These are phyloP conservation scores for Dryas iulia DNA, from an alignment of 1,140 invertebrate species.

Conservation along the genomic window DNA sequence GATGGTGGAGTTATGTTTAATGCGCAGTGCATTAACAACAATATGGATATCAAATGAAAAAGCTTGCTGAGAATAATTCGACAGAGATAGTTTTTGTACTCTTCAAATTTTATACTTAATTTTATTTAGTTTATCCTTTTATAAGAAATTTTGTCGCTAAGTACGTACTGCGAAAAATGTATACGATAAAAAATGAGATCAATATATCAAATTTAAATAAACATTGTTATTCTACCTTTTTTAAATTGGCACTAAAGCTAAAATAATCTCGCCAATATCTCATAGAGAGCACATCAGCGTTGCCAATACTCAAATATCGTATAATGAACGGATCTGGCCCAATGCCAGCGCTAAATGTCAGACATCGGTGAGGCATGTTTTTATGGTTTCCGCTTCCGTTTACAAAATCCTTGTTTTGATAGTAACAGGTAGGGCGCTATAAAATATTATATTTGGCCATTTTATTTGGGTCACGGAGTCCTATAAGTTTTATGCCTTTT, in stretches of 20 bases:
- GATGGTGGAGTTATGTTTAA: too few relatives aligned
- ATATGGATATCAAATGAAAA: too few relatives aligned
- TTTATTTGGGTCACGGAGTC: slow-evolving; percentile 26
- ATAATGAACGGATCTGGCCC: slow-evolving; percentile 36
- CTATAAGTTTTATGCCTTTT: slow-evolving; percentile 30
- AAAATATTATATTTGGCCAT: slow-evolving; percentile 39
- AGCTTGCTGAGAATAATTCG: too few relatives aligned
- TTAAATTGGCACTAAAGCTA: background rate
- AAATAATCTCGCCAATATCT: slow-evolving; percentile 3
- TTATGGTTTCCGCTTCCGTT: slow-evolving; percentile 46
- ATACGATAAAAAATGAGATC: background rate
- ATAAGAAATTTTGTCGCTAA: too few relatives aligned
- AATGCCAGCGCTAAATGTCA: slow-evolving; percentile 42
- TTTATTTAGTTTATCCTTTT: too few relatives aligned
- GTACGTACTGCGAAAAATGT: background rate
- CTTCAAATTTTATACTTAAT: too few relatives aligned
- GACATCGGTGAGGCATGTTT: slow-evolving; percentile 29
- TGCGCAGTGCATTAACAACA: too few relatives aligned
- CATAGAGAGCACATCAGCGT: background rate
- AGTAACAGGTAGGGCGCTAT: slow-evolving; percentile 35
- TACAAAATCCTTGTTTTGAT: slow-evolving; percentile 41
- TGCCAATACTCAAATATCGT: slow-evolving; percentile 23
- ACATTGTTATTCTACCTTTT: background rate
- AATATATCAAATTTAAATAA: background rate
- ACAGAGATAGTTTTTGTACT: too few relatives aligned